Percentiles rank a stretch among this genome's conserved stretches.
Conservation (phyloP, 1,140 invertebrate genomes). For the Macrobrachium nipponense region DNA sequence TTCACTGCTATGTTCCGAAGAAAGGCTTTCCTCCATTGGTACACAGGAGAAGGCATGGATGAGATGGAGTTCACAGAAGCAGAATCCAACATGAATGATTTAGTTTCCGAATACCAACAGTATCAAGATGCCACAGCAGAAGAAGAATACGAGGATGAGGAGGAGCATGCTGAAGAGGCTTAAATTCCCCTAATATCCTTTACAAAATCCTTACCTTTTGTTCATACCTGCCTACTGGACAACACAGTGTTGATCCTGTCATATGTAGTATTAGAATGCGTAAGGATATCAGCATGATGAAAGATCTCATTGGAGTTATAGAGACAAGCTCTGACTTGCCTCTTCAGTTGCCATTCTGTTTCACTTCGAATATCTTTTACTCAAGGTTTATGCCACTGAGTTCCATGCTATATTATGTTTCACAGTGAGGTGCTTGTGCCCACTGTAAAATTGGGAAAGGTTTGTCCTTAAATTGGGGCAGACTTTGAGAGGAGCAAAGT, state of each 20-base stretch:
- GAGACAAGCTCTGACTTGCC: constrained; percentile 46
- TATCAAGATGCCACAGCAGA: constrained; percentile 51
- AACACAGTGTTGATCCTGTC: constrained; percentile 15
- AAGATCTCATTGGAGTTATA: constrained; percentile 38
- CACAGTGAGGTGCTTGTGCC: constrained; percentile 19
- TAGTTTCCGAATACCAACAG: constrained; percentile 46
- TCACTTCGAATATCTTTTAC: constrained; percentile 23
- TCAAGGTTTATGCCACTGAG: constrained; percentile 42
- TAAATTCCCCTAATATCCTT: not conserved
- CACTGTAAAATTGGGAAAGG: constrained; percentile 15
- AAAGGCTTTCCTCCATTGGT: constrained; percentile 54
- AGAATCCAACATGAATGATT: constrained; percentile 46
- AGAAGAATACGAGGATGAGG: constrained; percentile 49
- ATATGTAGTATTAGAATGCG: constrained; percentile 43
- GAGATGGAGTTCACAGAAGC: constrained; percentile 56
- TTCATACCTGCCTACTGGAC: not conserved
- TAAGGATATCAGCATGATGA: constrained; percentile 31
- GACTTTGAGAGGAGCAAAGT: constrained; percentile 60
- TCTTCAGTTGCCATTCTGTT: constrained; percentile 42
- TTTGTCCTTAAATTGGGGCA: constrained; percentile 46
- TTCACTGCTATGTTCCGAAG: constrained; percentile 53
- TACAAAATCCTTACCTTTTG: not conserved
- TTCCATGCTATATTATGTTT: constrained; percentile 45
- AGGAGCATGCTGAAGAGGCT: constrained; percentile 48
- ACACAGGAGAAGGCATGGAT: constrained; percentile 50